Evolutionary conservation across 2,113 vertebrate genomes (phyloP).

Genomic region (Phylloscopus whistleri): DNA sequence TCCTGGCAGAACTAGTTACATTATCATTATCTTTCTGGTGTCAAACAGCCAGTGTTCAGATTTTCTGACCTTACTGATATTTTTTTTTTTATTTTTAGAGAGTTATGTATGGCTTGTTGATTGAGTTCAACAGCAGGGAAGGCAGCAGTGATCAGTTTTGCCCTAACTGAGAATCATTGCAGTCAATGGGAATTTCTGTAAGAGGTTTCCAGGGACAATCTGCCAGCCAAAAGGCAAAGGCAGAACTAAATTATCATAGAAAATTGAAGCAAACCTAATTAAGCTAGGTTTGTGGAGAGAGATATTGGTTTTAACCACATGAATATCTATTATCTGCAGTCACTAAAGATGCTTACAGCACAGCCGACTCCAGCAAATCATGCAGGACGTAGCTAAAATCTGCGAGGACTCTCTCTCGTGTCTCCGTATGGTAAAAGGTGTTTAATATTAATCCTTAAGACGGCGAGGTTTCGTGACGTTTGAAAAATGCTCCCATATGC

Average conservation of each 20-base stretch:
- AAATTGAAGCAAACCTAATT: constrained; percentile 64
- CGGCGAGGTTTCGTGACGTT: not conserved
- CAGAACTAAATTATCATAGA: constrained; percentile 55
- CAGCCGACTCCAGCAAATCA: constrained; percentile 7
- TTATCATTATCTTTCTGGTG: constrained; percentile 48
- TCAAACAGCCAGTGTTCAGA: constrained; percentile 48
- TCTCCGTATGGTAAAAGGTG: not conserved
- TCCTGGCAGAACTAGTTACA: constrained; percentile 36
- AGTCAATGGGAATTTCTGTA: constrained; percentile 51
- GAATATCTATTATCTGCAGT: constrained; percentile 35
- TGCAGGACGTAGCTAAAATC: not conserved
- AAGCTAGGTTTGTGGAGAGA: constrained; percentile 30
- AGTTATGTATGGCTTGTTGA: constrained; percentile 50
- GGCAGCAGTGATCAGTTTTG: constrained; percentile 44
- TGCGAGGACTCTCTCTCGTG: not conserved
- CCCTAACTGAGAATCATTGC: constrained; percentile 39
- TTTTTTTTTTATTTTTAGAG: constrained; percentile 11
- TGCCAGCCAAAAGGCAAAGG: constrained; percentile 58
- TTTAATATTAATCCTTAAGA: constrained; percentile 38
- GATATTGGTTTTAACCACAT: constrained; percentile 28
- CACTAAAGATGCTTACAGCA: constrained; percentile 1
- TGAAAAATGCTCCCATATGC: constrained; percentile 46
- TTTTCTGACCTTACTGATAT: constrained; percentile 17
- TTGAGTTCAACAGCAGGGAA: constrained; percentile 58
- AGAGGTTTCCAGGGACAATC: constrained; percentile 52